These are phyloP conservation scores for Brachyhypopomus gauderio DNA, from an alignment of 2,113 vertebrate species.

Conservation along the genomic window DNA sequence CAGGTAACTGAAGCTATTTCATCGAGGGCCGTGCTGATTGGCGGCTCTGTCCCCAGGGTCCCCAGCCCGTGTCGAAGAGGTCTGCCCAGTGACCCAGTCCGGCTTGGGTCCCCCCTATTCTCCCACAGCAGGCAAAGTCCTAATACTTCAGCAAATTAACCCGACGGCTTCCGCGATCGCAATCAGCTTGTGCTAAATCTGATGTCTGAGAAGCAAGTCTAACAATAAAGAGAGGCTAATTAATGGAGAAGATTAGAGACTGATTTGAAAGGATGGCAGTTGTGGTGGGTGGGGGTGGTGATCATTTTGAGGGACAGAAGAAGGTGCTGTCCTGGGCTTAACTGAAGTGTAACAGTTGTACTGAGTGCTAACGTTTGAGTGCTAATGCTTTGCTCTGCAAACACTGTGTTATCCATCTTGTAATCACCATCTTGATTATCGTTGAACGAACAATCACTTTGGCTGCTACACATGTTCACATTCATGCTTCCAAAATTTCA, in stretches of 20 bases:
- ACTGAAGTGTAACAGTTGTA: constrained; percentile 3
- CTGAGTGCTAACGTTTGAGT: neutral
- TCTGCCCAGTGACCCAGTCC: constrained; percentile 48
- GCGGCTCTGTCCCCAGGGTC: constrained; percentile 66
- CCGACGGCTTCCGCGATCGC: constrained; percentile 59
- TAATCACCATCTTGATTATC: neutral
- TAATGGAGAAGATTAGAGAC: constrained; percentile 73
- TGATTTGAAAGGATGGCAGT: constrained; percentile 31
- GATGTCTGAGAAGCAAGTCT: constrained; percentile 69
- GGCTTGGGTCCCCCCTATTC: constrained; percentile 43
- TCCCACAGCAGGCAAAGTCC: constrained; percentile 44
- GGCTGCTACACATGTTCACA: neutral
- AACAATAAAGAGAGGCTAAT: constrained; percentile 68
- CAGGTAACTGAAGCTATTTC: constrained; percentile 25
- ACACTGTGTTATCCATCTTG: neutral
- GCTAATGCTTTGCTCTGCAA: neutral
- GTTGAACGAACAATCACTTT: neutral
- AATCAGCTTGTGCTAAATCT: constrained; percentile 73
- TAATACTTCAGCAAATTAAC: constrained; percentile 63
- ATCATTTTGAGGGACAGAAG: neutral
- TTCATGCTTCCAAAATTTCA: neutral
- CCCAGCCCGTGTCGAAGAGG: constrained; percentile 58
- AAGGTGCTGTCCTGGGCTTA: neutral
- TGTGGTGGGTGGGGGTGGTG: neutral
- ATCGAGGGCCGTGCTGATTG: constrained; percentile 51